A percentile compares a stretch with the other conserved stretches of the same genome.
phyloP scores from a whole-genome alignment of 2,888 invertebrate genomes.

The Agrypnus murinus region DNA sequence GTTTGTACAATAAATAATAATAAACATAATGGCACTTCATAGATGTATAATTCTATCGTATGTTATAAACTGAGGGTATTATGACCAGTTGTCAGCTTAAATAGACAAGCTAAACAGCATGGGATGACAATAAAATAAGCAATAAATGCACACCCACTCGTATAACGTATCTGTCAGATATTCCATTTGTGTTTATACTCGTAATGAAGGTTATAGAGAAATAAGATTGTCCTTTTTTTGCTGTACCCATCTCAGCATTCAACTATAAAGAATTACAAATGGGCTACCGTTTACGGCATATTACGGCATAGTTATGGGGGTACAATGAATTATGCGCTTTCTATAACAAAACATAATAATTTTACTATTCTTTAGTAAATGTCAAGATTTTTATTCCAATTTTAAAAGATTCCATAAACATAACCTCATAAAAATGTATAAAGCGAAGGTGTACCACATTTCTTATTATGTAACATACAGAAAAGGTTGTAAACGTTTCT shows the following conservation, averaged over 20 bases:
- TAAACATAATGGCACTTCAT: neutral
- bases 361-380: too few species aligned
- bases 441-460: too few species aligned
- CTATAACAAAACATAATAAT: neutral
- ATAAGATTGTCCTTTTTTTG: constrained; percentile 6
- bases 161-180: constrained; percentile 27
- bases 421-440: too few species aligned
- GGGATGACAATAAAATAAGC: constrained; percentile 33
- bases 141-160: constrained; percentile 41
- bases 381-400: too few species aligned
- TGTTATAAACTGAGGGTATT: constrained; percentile 30
- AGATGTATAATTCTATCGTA: constrained; percentile 5
- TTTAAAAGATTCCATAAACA: too few species aligned
- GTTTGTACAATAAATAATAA: too few species aligned
- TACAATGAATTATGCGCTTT: neutral
- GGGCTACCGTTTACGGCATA: constrained; percentile 8
- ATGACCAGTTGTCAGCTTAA: constrained; percentile 39
- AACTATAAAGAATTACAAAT: constrained; percentile 12
- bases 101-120: constrained; percentile 25
- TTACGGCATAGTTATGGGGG: neutral
- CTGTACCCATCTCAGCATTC: neutral
- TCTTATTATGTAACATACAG: too few species aligned
- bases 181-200: constrained; percentile 32
- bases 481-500: too few species aligned
- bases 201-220: constrained; percentile 26